A percentile compares a stretch with the other conserved stretches of the same genome.
Evolutionary conservation across 2,888 invertebrate species (phyloP).

Genomic region (Charanyca ferruginea): DNA sequence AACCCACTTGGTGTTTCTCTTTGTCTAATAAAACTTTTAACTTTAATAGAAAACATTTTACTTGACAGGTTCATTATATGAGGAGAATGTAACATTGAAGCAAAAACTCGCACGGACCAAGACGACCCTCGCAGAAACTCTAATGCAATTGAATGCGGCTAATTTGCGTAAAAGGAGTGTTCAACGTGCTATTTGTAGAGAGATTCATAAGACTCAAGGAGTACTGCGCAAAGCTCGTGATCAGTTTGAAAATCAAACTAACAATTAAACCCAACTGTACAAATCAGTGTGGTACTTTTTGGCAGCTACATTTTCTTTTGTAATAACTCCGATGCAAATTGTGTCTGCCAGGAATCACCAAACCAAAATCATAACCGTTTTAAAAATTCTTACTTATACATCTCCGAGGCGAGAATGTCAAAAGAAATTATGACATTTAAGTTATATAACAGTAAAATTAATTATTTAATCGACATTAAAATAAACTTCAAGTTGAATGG

Average conservation of each 20-base stretch:
- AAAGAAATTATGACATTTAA: constrained; percentile 12
- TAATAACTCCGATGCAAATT: not conserved
- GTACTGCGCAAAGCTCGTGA: constrained; percentile 94
- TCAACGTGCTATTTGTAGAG: constrained; percentile 95
- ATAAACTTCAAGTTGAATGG: constrained; percentile 4
- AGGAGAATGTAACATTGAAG: constrained; percentile 94
- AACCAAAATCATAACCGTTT: constrained; percentile 2
- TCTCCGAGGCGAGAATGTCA: not conserved
- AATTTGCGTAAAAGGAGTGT: constrained; percentile 96
- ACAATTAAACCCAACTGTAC: constrained; percentile 15
- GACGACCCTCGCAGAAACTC: constrained; percentile 94
- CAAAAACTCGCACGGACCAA: constrained; percentile 93
- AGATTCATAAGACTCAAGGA: constrained; percentile 95
- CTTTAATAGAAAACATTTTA: not conserved
- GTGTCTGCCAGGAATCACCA: not conserved
- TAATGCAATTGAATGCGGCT: constrained; percentile 94
- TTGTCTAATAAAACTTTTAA: not conserved
- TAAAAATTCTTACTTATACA: not conserved
- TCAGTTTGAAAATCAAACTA: constrained; percentile 91
- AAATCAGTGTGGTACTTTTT: not conserved
- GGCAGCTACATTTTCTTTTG: not conserved
- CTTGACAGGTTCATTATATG: constrained; percentile 83
- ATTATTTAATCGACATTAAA: constrained; percentile 12
- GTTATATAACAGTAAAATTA: constrained; percentile 22
- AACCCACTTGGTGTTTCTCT: not conserved